phyloP scores from a whole-genome alignment of 2,113 vertebrate species.

The Pseudorhombus dupliciocellatus region DNA sequence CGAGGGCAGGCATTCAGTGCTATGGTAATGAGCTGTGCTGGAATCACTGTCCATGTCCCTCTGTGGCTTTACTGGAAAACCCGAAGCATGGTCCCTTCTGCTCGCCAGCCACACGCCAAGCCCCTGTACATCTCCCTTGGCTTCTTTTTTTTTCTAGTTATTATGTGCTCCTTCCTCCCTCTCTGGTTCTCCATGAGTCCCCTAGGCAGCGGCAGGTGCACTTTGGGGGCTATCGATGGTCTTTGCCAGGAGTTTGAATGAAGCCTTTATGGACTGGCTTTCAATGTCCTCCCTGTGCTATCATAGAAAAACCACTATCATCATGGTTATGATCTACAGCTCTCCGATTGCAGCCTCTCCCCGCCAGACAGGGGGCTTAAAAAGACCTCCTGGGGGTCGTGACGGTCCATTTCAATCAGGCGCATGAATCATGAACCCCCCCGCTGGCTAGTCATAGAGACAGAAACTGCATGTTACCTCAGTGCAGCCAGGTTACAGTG shows the following conservation, averaged over 20 bases:
- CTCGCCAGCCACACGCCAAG: conserved; percentile 28
- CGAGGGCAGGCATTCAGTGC: conserved; percentile 19
- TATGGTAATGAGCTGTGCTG: background rate
- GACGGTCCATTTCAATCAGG: conserved; percentile 66
- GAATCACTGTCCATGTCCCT: conserved; percentile 28
- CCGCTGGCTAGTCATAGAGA: conserved; percentile 15
- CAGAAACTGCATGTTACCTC: conserved; percentile 55
- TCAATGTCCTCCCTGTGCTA: conserved; percentile 69
- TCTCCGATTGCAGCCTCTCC: conserved; percentile 50
- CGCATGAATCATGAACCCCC: conserved; percentile 35
- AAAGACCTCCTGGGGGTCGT: conserved; percentile 41
- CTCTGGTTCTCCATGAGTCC: conserved; percentile 49
- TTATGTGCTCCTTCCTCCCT: conserved; percentile 44
- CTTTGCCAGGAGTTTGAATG: conserved; percentile 73
- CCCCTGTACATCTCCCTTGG: conserved; percentile 41
- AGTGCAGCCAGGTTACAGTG: conserved; percentile 53
- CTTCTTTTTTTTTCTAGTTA: conserved; percentile 23
- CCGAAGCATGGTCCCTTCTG: conserved; percentile 47
- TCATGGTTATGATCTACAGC: conserved; percentile 78
- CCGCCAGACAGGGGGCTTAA: conserved; percentile 38
- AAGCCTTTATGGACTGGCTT: conserved; percentile 72
- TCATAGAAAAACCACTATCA: conserved; percentile 71
- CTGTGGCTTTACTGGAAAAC: conserved; percentile 40
- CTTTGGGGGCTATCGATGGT: conserved; percentile 46
- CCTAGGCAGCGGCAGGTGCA: conserved; percentile 72